Percentiles rank a stretch among this genome's conserved stretches.
Conservation (phyloP, 2,888 invertebrate genomes). For the Ceratothoa steindachneri region DNA sequence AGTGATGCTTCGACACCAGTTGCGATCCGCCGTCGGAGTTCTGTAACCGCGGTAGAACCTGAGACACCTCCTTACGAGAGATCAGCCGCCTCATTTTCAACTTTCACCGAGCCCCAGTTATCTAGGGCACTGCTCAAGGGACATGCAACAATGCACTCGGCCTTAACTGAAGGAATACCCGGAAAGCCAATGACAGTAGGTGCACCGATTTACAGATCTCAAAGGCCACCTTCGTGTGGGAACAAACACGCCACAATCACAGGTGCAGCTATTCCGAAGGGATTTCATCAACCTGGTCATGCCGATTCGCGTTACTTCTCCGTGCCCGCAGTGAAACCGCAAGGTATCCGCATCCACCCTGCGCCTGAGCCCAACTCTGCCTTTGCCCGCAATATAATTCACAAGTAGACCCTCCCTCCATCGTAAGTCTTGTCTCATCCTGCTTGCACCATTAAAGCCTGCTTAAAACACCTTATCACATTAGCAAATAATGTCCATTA, state of each 20-base stretch:
- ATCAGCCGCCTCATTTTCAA: conserved; percentile 41
- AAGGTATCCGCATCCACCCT: conserved; percentile 46
- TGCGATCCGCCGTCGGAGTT: conserved; percentile 42
- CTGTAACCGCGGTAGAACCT: conserved; percentile 42
- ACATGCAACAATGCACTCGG: background rate
- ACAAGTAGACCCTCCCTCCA: conserved; percentile 12
- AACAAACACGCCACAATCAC: conserved; percentile 43
- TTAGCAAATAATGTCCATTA: no score
- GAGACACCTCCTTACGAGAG: conserved; percentile 46
- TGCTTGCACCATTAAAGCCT: background rate
- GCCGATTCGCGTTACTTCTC: conserved; percentile 46
- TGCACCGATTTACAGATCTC: conserved; percentile 24
- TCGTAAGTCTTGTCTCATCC: background rate
- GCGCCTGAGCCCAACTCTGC: conserved; percentile 23
- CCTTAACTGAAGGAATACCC: conserved; percentile 15
- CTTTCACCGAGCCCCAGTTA: conserved; percentile 43
- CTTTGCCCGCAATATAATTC: background rate
- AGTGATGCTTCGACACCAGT: conserved; percentile 46
- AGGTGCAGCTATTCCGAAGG: conserved; percentile 37
- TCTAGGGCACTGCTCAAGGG: conserved; percentile 35
- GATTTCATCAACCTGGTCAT: conserved; percentile 46
- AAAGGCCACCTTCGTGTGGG: conserved; percentile 26
- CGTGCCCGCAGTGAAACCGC: conserved; percentile 43
- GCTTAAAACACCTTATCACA: no score
- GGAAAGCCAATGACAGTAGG: conserved; percentile 31